Percentiles rank a stretch among this genome's conserved stretches.
These are phyloP conservation scores for Campylomormyrus numenius DNA, from an alignment of 2,113 vertebrate species.

Conservation along the genomic window DNA sequence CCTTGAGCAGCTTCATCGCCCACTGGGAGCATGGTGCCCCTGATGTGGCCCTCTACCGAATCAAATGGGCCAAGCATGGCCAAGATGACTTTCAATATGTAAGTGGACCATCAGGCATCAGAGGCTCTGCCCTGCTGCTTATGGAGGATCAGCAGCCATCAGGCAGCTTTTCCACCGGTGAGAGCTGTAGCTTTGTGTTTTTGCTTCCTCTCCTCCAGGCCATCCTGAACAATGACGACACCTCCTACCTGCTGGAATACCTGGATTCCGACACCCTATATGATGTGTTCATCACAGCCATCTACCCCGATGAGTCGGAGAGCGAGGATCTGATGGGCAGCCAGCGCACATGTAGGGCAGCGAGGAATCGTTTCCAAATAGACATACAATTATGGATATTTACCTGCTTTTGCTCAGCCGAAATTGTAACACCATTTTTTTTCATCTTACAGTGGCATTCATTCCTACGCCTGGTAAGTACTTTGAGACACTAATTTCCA, in stretches of 20 bases:
- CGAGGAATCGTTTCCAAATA: not conserved
- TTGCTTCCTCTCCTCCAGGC: constrained; percentile 57
- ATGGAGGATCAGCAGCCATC: not conserved
- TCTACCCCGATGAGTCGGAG: constrained; percentile 96
- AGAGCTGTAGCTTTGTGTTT: not conserved
- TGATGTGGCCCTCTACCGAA: constrained; percentile 88
- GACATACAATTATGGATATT: not conserved
- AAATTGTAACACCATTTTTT: constrained; percentile 35
- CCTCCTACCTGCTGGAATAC: constrained; percentile 70
- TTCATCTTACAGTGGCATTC: constrained; percentile 63
- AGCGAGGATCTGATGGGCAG: constrained; percentile 82
- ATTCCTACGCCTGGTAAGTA: constrained; percentile 69
- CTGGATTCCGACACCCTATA: constrained; percentile 81
- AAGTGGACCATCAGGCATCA: constrained; percentile 34
- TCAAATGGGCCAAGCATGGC: constrained; percentile 76
- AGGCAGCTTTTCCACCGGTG: not conserved
- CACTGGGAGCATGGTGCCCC: constrained; percentile 89
- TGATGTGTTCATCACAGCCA: constrained; percentile 83
- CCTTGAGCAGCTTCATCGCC: constrained; percentile 76
- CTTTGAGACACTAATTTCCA: not conserved
- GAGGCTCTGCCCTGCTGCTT: not conserved
- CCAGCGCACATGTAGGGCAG: constrained; percentile 80
- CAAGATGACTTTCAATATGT: constrained; percentile 53
- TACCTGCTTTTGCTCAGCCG: too few species aligned
- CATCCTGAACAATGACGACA: constrained; percentile 82